Conservation (phyloP, 2,113 vertebrate genomes). For the Litocranius walleri region DNA sequence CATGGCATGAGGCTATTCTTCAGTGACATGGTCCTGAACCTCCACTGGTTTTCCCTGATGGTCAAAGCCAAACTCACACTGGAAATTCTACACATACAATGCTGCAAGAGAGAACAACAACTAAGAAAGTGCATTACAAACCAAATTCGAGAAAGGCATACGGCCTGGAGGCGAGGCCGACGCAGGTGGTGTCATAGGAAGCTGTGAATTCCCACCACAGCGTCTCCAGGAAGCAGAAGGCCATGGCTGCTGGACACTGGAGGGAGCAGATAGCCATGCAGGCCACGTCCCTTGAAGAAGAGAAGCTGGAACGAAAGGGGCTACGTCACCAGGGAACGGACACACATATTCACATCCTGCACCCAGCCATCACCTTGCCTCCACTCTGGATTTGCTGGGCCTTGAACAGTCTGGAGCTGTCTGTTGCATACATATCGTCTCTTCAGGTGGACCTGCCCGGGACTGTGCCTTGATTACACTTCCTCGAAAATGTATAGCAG, state of each 20-base stretch:
- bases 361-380: not conserved
- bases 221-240: conserved; percentile 96
- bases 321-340: not conserved
- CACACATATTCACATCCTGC: accelerated
- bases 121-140: conserved; percentile 75
- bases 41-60: not conserved
- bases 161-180: conserved; percentile 88
- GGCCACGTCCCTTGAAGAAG: conserved; percentile 87
- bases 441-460: not conserved
- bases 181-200: conserved; percentile 83
- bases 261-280: conserved; percentile 92
- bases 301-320: conserved; percentile 83
- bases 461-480: not conserved
- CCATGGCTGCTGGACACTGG: conserved; percentile 87
- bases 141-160: conserved; percentile 97
- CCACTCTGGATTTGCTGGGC: not conserved
- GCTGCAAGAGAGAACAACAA: not conserved
- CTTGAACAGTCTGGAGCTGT: not conserved
- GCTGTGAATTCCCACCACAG: conserved; percentile 93
- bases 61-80: not conserved
- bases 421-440: accelerated
- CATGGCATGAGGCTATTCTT: not conserved
- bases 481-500: not conserved
- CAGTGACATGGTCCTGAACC: not conserved
- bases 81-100: not conserved